These are phyloP conservation scores for Globia sparganii DNA, from an alignment of 2,888 invertebrate genomes.

Conservation along the genomic window DNA sequence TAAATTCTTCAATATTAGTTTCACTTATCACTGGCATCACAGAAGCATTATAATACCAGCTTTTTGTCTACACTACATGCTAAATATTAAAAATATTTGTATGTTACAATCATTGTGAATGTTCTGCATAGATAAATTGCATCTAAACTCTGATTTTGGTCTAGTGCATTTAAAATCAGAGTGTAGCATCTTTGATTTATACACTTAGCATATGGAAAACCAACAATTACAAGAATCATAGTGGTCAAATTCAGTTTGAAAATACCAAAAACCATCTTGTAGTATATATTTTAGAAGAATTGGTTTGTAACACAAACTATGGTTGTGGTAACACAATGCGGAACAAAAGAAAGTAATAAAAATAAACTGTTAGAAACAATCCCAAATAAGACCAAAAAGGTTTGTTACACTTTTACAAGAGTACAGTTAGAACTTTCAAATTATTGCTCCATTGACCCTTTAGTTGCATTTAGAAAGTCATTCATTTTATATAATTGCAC, in stretches of 20 bases:
- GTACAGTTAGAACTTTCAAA: constrained; percentile 63
- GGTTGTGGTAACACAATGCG: background rate
- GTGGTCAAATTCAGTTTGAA: background rate
- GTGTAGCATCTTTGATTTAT: background rate
- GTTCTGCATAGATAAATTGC: background rate
- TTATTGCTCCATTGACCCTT: constrained; percentile 68
- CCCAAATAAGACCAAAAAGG: constrained; percentile 50
- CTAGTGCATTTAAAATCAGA: background rate
- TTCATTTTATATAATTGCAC: constrained; percentile 44
- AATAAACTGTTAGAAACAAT: background rate
- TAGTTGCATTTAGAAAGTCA: constrained; percentile 70
- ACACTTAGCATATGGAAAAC: background rate
- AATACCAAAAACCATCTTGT: background rate
- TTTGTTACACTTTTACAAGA: constrained; percentile 57
- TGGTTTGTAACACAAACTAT: background rate
- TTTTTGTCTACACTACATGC: background rate
- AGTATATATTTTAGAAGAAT: background rate
- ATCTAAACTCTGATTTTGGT: background rate
- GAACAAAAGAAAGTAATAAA: background rate
- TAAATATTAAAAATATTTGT: background rate
- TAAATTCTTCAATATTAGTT: constrained; percentile 45
- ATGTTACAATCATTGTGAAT: background rate
- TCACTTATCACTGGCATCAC: constrained; percentile 18
- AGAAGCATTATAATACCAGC: constrained; percentile 9
- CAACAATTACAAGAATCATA: background rate